phyloP scores from a whole-genome alignment of 2,113 vertebrate genomes.

The Nettapus auritus region DNA sequence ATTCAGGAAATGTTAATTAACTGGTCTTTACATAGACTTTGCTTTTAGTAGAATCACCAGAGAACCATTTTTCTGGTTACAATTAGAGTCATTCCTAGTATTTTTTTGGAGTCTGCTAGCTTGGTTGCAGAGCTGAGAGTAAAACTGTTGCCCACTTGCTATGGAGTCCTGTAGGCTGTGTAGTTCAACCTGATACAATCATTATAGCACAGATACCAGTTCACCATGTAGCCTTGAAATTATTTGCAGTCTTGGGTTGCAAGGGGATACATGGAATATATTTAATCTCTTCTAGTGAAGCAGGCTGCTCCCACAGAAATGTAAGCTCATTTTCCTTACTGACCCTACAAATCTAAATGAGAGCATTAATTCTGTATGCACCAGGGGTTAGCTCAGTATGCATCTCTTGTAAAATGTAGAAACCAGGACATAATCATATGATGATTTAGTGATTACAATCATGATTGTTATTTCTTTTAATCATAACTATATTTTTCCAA shows the following conservation, averaged over 20 bases:
- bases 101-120: fast-evolving
- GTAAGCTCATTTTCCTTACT: background rate
- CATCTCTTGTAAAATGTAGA: background rate
- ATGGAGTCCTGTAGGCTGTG: background rate
- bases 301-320: background rate
- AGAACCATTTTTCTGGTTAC: background rate
- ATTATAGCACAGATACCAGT: background rate
- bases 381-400: background rate
- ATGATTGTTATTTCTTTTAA: background rate
- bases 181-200: background rate
- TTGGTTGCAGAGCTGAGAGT: background rate
- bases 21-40: background rate
- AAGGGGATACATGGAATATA: background rate
- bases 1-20: constrained; percentile 4
- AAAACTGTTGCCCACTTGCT: background rate
- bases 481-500: background rate
- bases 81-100: background rate
- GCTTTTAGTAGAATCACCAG: background rate
- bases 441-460: background rate
- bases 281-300: background rate
- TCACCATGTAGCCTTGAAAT: background rate
- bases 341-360: background rate
- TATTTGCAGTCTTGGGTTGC: background rate
- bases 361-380: background rate
- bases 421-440: background rate